Percentiles rank a stretch among this genome's conserved stretches.
Conservation (phyloP, 2,888 invertebrate species). For the Orthonychiurus folsomi region DNA sequence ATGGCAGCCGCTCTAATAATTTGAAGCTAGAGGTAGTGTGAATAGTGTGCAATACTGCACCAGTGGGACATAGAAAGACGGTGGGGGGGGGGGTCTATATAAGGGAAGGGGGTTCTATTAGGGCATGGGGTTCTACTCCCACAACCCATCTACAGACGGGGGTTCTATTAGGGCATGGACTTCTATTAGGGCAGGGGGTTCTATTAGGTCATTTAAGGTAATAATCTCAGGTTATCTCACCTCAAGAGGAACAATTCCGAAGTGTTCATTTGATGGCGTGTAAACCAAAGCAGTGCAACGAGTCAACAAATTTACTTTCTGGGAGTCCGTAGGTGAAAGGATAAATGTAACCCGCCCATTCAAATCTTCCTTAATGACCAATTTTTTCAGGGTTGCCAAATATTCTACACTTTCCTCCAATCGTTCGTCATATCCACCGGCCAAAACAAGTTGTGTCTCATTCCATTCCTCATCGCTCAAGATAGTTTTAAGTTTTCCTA, state of each 20-base stretch:
- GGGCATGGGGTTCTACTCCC: too few relatives aligned
- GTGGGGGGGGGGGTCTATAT: not conserved
- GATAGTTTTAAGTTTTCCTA: constrained; percentile 36
- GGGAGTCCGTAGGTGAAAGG: constrained; percentile 73
- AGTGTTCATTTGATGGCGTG: constrained; percentile 95
- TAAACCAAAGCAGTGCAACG: constrained; percentile 74
- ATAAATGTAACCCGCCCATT: constrained; percentile 69
- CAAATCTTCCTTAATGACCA: constrained; percentile 58
- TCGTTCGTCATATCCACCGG: constrained; percentile 90
- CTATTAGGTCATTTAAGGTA: too few relatives aligned
- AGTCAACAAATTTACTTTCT: constrained; percentile 72
- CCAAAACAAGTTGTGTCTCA: constrained; percentile 73
- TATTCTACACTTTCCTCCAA: constrained; percentile 80
- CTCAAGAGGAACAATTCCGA: constrained; percentile 98
- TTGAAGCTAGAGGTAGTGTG: too few relatives aligned
- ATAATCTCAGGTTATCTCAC: too few relatives aligned
- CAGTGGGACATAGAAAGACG: not conserved
- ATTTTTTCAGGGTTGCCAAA: constrained; percentile 61
- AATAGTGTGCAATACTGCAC: not conserved
- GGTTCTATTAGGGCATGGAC: too few relatives aligned
- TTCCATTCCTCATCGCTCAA: constrained; percentile 47
- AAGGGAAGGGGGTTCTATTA: too few relatives aligned
- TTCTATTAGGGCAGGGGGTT: too few relatives aligned
- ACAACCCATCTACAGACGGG: too few relatives aligned
- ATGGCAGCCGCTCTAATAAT: too few relatives aligned